Evolutionary conservation across 2,113 vertebrate species (phyloP).

Genomic region (Eptatretus burgeri): DNA sequence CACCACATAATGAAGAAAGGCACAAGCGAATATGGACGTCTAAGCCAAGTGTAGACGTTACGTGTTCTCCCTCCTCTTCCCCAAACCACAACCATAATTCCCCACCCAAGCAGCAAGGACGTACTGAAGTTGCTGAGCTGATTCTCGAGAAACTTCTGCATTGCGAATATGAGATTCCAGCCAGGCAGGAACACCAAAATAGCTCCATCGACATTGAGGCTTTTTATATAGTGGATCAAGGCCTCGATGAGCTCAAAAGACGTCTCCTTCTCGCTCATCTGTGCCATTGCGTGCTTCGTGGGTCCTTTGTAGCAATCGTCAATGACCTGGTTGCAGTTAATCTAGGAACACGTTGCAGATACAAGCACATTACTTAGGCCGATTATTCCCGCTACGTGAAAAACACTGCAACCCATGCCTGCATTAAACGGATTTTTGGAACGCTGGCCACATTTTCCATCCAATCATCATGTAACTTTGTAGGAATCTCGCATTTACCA

Average conservation of each 20-base stretch:
- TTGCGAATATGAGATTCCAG: conserved; percentile 79
- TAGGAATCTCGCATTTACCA: too few relatives aligned
- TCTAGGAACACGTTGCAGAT: conserved; percentile 15
- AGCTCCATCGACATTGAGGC: conserved; percentile 43
- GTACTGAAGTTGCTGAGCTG: conserved; percentile 50
- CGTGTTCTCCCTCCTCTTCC: conserved; percentile 11
- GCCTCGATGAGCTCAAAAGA: conserved; percentile 79
- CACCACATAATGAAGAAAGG: background rate
- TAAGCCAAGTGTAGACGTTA: too few relatives aligned
- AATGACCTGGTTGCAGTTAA: conserved; percentile 61
- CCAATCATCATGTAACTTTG: too few relatives aligned
- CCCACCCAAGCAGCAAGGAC: conserved; percentile 6
- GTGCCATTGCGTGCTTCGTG: conserved; percentile 47
- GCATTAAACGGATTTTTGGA: too few relatives aligned
- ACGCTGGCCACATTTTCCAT: too few relatives aligned
- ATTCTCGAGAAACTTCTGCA: conserved; percentile 77
- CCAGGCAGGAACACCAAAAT: conserved; percentile 70
- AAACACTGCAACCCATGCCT: too few relatives aligned
- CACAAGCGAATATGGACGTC: background rate
- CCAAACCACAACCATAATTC: conserved; percentile 17
- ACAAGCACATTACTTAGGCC: background rate
- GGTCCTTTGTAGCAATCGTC: conserved; percentile 38
- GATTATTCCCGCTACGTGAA: too few relatives aligned
- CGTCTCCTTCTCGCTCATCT: conserved; percentile 62
- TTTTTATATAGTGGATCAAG: conserved; percentile 57